Percentiles rank a stretch among this genome's conserved stretches.
Evolutionary conservation across 1,140 invertebrate species (phyloP).

Genomic region (Orius laevigatus): DNA sequence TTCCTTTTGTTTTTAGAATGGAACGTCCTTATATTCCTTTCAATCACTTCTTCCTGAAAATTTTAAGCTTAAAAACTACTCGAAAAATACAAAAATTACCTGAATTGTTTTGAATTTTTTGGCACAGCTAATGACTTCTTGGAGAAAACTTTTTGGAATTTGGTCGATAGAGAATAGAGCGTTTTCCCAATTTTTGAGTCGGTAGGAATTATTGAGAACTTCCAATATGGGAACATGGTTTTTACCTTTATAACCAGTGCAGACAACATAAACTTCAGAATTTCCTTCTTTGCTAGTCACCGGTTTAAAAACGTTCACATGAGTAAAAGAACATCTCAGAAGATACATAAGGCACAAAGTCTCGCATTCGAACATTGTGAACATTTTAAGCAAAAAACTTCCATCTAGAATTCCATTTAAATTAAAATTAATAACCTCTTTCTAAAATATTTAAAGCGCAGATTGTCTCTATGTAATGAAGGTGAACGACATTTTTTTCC

Average conservation of each 20-base stretch:
- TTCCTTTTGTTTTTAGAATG: slow-evolving; percentile 15
- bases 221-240: slow-evolving; percentile 13
- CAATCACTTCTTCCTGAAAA: slow-evolving; percentile 1
- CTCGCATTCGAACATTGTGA: slow-evolving; percentile 74
- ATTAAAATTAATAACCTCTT: slow-evolving; percentile 26
- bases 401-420: slow-evolving; percentile 44
- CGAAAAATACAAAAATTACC: slow-evolving; percentile 11
- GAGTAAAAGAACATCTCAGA: slow-evolving; percentile 52
- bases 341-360: slow-evolving; percentile 67
- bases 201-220: not conserved
- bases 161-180: slow-evolving; percentile 41
- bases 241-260: slow-evolving; percentile 42
- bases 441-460: slow-evolving; percentile 53
- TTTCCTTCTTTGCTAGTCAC: slow-evolving; percentile 84
- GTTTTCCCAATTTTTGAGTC: slow-evolving; percentile 22
- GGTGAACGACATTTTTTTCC: slow-evolving; percentile 52
- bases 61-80: not conserved
- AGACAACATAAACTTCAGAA: slow-evolving; percentile 81
- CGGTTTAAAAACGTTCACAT: slow-evolving; percentile 69
- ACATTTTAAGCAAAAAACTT: slow-evolving; percentile 77
- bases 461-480: slow-evolving; percentile 71
- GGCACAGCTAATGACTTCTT: slow-evolving; percentile 45
- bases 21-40: slow-evolving; percentile 15
- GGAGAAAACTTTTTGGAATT: slow-evolving; percentile 47
- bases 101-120: slow-evolving; percentile 46